Percentiles rank a stretch among this genome's conserved stretches.
Evolutionary conservation across 2,888 invertebrate species (phyloP).

Genomic region (Agrochola lychnidis): DNA sequence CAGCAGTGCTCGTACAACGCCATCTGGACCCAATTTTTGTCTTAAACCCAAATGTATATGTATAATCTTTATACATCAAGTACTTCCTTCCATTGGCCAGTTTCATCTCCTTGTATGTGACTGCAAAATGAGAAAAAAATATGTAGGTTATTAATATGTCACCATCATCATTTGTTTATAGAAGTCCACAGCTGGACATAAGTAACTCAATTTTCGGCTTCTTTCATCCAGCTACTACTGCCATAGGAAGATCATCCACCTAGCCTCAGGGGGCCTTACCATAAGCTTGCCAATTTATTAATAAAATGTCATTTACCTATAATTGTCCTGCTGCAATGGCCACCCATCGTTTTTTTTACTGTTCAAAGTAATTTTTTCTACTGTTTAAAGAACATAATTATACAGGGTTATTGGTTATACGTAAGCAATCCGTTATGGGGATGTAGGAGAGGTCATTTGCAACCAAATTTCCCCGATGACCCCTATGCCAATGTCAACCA

Average conservation of each 20-base stretch:
- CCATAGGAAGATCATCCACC: neutral
- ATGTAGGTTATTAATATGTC: neutral
- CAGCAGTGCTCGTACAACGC: conserved; percentile 54
- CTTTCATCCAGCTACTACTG: neutral
- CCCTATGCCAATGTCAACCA: too few relatives aligned
- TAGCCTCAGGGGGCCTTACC: too few relatives aligned
- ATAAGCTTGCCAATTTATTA: too few relatives aligned
- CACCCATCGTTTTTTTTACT: neutral
- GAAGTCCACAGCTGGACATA: neutral
- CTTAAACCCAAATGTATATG: conserved; percentile 48
- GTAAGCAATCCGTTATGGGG: too few relatives aligned
- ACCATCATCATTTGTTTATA: neutral
- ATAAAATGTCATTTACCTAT: neutral
- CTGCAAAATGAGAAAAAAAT: conserved; percentile 27
- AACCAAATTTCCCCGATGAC: too few relatives aligned
- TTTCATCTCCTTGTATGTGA: conserved; percentile 48
- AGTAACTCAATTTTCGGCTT: neutral
- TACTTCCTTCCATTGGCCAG: conserved; percentile 56
- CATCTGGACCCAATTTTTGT: conserved; percentile 31
- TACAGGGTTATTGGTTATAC: too few relatives aligned
- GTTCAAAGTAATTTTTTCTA: neutral
- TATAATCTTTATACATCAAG: conserved; percentile 62
- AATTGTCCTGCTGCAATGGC: too few relatives aligned
- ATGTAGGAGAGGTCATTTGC: too few relatives aligned
- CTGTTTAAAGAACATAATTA: too few relatives aligned